Percentiles rank a stretch among this genome's conserved stretches.
Evolutionary conservation across 2,888 invertebrate genomes (phyloP).

Genomic region (Kryphioiulus occultus): DNA sequence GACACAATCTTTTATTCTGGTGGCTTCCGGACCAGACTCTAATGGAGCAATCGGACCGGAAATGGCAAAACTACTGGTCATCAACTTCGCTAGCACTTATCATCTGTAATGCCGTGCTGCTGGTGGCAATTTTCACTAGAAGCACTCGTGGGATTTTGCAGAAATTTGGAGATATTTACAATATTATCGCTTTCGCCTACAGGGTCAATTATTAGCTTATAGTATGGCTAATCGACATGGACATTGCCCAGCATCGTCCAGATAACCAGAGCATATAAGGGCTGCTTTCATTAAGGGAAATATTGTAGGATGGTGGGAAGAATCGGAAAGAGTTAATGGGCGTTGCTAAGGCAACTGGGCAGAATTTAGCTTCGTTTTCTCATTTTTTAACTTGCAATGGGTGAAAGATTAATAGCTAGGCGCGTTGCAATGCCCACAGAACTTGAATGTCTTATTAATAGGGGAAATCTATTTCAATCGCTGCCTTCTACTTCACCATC

Average conservation of each 20-base stretch:
- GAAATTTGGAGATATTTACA: not conserved
- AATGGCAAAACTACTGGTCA: not conserved
- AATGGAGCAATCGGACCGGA: not conserved
- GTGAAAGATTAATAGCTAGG: not conserved
- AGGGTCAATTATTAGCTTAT: not conserved
- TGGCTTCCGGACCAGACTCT: conserved; percentile 41
- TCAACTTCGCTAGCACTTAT: not conserved
- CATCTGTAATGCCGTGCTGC: not conserved
- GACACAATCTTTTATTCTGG: conserved; percentile 45
- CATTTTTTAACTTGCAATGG: not conserved
- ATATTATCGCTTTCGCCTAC: not conserved
- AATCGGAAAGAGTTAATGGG: not conserved
- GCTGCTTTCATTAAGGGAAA: not conserved
- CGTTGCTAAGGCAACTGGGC: not conserved
- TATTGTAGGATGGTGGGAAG: not conserved
- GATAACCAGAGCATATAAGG: not conserved
- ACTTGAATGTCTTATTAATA: not conserved
- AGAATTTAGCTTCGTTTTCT: not conserved
- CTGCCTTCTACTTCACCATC: not conserved
- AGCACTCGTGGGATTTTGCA: not conserved
- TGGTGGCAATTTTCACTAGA: not conserved
- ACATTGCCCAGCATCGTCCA: not conserved
- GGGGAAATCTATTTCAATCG: not conserved
- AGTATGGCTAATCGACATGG: not conserved
- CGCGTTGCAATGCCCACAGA: not conserved